Base-by-base conservation (phyloP, 2,797 vertebrate genomes). In the Phoebastria nigripes region DNA sequence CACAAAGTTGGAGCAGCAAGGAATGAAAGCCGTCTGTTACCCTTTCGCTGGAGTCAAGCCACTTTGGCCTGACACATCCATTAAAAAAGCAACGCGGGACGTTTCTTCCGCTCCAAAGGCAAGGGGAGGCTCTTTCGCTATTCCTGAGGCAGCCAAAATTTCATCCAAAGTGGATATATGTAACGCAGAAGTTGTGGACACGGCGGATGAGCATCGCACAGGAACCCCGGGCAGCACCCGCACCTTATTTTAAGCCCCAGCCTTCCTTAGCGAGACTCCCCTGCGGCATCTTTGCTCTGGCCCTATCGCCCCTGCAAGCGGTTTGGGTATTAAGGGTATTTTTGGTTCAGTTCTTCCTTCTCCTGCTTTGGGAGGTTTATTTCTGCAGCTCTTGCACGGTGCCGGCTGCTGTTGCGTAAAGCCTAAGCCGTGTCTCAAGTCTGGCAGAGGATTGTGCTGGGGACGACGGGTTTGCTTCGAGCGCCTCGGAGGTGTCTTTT, bases 151-250 rank as follows among this genome's bases (percentile, higher is more conserved):
- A 51, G 56, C 46, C 56, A 49, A 41, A 39, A 39, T 25, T 11
- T 9, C 46, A 33, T 3, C 56, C 44, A 3, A 19, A 22, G n/a
- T 37, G 42, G 26, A 11, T 9, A 11, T 3, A 22, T 2, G 16
- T 5, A 9, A 29, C 4, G 25, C 54, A 35, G 41, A 18, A 24
- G 41, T 14, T 22, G 42, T 8, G n/a, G 42, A 2, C 9, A 5
- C 1, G 3, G 42, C n/a, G 3, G 55, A 37, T 10, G 11, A 24
- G 42, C 26, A 8, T 24, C 42, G 6, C 26, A 1, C 5, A 5
- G 71, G 42, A 22, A 11, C 28, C 28, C 9, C 6, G 56, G 44
- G 44, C 73, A 51, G 56, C 46, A 33, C 6, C 55, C 56, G 2
- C n/a, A 11, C 73, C 21, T 19, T 7, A 7, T 33, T 39, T 49